phyloP scores from a whole-genome alignment of 2,888 invertebrate species.

The Rhyacophila evoluta region DNA sequence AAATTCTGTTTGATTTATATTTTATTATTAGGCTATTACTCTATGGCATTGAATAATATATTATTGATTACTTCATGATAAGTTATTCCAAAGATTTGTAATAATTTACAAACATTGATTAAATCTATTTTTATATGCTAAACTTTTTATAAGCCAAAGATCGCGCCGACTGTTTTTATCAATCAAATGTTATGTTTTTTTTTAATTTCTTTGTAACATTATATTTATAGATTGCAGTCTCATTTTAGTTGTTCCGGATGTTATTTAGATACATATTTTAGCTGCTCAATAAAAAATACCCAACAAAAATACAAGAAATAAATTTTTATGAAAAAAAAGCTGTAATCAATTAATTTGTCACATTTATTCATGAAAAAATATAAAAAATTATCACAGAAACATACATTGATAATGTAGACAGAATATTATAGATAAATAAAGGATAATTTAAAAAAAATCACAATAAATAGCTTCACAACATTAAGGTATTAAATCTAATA shows the following conservation, averaged over 20 bases:
- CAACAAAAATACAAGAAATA: not conserved
- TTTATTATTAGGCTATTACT: not conserved
- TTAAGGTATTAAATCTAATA: not conserved
- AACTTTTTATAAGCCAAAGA: constrained; percentile 5
- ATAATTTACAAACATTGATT: no score
- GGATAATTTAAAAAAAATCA: not conserved
- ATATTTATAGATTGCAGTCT: not conserved
- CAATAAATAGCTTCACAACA: constrained; percentile 11
- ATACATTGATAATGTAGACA: not conserved
- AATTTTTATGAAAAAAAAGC: not conserved
- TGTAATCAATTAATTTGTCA: not conserved
- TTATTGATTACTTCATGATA: not conserved
- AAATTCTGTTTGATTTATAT: not conserved
- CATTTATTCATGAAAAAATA: constrained; percentile 19
- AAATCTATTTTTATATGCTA: not conserved
- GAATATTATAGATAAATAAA: not conserved
- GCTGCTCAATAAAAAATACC: not conserved
- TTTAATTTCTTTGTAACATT: not conserved
- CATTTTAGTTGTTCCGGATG: not conserved
- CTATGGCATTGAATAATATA: not conserved
- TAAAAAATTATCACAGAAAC: constrained; percentile 17
- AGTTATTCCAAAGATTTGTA: not conserved
- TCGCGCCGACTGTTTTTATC: not conserved
- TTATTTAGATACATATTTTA: not conserved
- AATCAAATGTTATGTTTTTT: not conserved